Evolutionary conservation across 2,113 vertebrate species (phyloP).

Genomic region (Sapayoa aenigma): DNA sequence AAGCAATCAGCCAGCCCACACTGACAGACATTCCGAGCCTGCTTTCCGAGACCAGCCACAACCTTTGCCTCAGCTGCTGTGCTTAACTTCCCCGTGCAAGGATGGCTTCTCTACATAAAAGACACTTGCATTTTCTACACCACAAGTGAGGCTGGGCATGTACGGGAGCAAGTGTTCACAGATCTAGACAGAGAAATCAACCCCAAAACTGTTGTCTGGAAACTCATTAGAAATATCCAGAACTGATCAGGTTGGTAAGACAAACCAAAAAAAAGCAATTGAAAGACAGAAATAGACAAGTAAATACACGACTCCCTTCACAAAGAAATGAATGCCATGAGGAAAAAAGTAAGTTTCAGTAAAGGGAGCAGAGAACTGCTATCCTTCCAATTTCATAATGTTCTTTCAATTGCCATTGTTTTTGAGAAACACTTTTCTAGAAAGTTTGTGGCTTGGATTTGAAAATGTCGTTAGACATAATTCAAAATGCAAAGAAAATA

Average conservation of each 20-base stretch:
- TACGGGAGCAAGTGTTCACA: not conserved
- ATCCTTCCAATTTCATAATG: not conserved
- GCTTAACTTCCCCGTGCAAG: not conserved
- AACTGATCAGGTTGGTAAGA: not conserved
- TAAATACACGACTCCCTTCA: not conserved
- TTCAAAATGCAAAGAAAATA: slow-evolving; percentile 10
- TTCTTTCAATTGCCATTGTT: not conserved
- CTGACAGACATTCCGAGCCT: not conserved
- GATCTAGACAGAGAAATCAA: not conserved
- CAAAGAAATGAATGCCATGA: not conserved
- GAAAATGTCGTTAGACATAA: slow-evolving; percentile 8
- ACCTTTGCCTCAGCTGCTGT: not conserved
- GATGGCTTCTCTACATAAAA: not conserved
- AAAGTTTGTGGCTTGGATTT: not conserved
- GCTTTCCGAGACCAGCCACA: not conserved
- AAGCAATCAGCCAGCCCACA: not conserved
- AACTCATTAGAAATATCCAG: not conserved
- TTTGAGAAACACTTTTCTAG: not conserved
- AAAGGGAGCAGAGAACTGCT: not conserved
- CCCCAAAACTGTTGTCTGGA: not conserved
- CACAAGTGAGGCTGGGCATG: not conserved
- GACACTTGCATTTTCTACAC: not conserved
- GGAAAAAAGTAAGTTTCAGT: not conserved
- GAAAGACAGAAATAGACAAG: not conserved
- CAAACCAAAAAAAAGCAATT: not conserved